Conservation (phyloP, 1,140 invertebrate genomes). For the Philopotamus ludificatus region DNA sequence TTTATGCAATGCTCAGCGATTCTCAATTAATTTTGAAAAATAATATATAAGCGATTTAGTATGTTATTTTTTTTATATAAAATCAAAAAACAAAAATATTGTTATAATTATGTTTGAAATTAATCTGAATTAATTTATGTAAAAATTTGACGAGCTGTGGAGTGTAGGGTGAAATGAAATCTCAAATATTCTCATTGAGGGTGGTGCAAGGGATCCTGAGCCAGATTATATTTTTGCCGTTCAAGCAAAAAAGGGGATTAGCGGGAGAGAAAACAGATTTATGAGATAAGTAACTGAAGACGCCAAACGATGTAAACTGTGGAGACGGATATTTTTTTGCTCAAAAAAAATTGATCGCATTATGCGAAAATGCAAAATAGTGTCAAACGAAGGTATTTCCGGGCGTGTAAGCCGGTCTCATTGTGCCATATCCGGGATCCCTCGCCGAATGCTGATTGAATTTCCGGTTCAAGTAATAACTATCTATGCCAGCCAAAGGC, state of each 20-base stretch:
- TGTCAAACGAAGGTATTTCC: not conserved
- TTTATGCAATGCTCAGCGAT: too few relatives aligned
- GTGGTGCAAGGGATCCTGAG: slow-evolving; percentile 8
- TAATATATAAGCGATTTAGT: too few relatives aligned
- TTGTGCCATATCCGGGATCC: slow-evolving; percentile 27
- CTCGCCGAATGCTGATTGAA: slow-evolving; percentile 35
- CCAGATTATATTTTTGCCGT: slow-evolving; percentile 38
- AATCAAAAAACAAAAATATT: too few relatives aligned
- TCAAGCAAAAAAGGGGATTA: slow-evolving; percentile 40
- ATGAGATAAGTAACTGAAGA: slow-evolving; percentile 41
- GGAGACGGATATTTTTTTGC: too few relatives aligned
- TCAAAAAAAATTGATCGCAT: too few relatives aligned
- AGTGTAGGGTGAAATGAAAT: slow-evolving; percentile 26
- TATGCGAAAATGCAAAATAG: too few relatives aligned
- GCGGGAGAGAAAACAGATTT: slow-evolving; percentile 41
- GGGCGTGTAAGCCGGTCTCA: not conserved
- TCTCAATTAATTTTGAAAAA: too few relatives aligned
- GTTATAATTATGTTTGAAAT: too few relatives aligned
- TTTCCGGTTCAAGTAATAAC: slow-evolving; percentile 41
- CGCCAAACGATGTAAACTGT: slow-evolving; percentile 29
- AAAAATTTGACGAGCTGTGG: not conserved
- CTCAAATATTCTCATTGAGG: slow-evolving; percentile 27
- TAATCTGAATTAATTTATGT: not conserved
- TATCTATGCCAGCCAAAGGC: slow-evolving; percentile 35
- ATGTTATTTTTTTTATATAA: too few relatives aligned